Conservation (phyloP, 92 coral and sea anemone genomes). For the Virgularia gustaviana region DNA sequence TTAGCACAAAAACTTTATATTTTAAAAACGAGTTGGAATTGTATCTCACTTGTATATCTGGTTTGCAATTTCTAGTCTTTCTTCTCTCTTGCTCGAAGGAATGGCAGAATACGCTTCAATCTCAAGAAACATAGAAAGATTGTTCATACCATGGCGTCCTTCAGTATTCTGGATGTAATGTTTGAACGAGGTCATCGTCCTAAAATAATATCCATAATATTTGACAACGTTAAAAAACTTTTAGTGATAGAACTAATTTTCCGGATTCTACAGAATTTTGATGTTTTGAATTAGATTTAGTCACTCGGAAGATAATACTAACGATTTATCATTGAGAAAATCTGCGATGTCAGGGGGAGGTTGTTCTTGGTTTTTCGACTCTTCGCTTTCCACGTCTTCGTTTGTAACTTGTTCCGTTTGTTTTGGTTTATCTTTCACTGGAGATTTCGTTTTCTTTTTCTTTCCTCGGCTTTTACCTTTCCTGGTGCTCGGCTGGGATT, state of each 20-base stretch:
- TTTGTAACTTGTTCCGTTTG: no score
- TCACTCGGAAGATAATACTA: no score
- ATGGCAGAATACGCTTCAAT: slow-evolving; percentile 76
- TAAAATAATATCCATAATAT: slow-evolving; percentile 5
- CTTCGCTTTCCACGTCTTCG: no score
- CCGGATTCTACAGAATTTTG: no score
- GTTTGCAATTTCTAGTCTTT: slow-evolving; percentile 71
- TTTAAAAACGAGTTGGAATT: no score
- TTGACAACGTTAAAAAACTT: neutral
- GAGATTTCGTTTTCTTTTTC: no score
- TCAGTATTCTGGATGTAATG: slow-evolving; percentile 91
- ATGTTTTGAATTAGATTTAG: slow-evolving; percentile 1
- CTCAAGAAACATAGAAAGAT: slow-evolving; percentile 77
- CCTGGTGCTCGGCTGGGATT: slow-evolving; percentile 29
- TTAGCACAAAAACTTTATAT: neutral
- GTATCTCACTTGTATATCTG: slow-evolving; percentile 87
- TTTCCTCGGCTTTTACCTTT: no score
- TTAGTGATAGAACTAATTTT: neutral
- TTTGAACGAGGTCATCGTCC: slow-evolving; percentile 84
- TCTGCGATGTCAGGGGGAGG: slow-evolving; percentile 77
- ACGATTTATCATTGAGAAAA: slow-evolving; percentile 85
- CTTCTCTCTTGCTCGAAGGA: slow-evolving; percentile 65
- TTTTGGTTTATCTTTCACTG: no score
- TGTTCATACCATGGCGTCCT: slow-evolving; percentile 84
- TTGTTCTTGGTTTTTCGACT: no score